Base-by-base conservation (phyloP, 2,113 vertebrate species). In the Athene cunicularia region DNA sequence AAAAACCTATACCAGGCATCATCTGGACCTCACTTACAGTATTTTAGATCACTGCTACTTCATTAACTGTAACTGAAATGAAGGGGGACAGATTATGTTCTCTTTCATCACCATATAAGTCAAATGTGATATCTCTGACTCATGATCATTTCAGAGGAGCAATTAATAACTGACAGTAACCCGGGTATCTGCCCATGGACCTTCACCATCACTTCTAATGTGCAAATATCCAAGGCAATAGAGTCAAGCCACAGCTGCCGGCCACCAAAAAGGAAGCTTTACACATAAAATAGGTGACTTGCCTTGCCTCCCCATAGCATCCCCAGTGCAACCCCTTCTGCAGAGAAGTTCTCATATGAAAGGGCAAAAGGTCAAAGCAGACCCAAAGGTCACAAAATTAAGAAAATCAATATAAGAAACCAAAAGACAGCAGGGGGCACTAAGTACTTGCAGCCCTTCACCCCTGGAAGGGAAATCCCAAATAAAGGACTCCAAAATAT, bases 401-500 rank as follows among this genome's bases (percentile, higher is more conserved):
- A 79, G 56, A 72, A 89, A 87, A 89, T 64, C 63, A 72, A 41
- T 89, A 17, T 39, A 43, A 63, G 59, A 83, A n/a, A 77, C 35
- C 33, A 89, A 85, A 80, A 89, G 55, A 55, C 92, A 87, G 91
- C 56, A 87, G 76, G 41, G 88, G 80, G 56, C 90, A 93, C 72
- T 71, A 84, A 91, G 83, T 32, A 89, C 47, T 88, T 95, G 59
- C 22, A 88, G 14, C 63, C 53, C n/a, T 84, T 93, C 60, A 47
- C 9, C 53, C 20, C 41, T 72, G 13, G 45, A 72, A 71, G 15
- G 28, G 35, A 96, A 91, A 75, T 93, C 43, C 30, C n/a, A 49
- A 71, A 64, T 58, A 81, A 91, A 91, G 49, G 28, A 49, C 22
- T 49, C 27, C 35, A 60, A 77, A 95, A 79, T 62, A 81, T 18